Percentiles rank a stretch among this genome's conserved stretches.
Conservation (phyloP, 2,113 vertebrate genomes). For the Eulemur macaco region DNA sequence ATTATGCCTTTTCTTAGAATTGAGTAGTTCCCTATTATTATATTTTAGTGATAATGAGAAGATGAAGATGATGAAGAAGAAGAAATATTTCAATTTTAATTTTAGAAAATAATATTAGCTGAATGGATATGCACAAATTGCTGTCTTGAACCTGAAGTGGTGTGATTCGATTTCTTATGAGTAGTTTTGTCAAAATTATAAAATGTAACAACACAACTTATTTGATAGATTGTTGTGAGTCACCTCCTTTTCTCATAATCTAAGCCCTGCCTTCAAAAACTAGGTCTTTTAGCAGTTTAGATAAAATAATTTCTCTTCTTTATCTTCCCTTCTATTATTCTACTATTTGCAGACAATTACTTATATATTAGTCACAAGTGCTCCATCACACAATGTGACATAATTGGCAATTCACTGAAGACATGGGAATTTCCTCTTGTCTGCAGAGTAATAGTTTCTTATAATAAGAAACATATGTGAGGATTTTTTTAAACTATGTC, state of each 20-base stretch:
- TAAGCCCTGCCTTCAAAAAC: not conserved
- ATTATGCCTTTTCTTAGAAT: not conserved
- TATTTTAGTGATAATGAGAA: not conserved
- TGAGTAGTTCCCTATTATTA: not conserved
- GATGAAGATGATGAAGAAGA: not conserved
- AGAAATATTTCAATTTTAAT: not conserved
- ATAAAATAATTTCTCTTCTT: conserved; percentile 51
- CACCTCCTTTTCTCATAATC: not conserved
- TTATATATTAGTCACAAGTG: conserved; percentile 73
- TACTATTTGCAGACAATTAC: conserved; percentile 71
- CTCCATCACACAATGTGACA: conserved; percentile 77
- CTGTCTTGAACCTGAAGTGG: not conserved
- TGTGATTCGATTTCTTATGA: not conserved
- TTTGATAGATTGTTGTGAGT: not conserved
- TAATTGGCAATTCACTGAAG: conserved; percentile 79
- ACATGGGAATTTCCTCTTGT: conserved; percentile 77
- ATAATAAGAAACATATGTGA: conserved; percentile 83
- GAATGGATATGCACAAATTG: not conserved
- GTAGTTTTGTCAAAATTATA: not conserved
- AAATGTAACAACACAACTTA: not conserved
- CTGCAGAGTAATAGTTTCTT: conserved; percentile 74
- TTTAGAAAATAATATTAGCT: not conserved
- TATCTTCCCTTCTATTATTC: conserved; percentile 63
- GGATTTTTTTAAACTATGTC: conserved; percentile 72
- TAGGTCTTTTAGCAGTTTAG: not conserved